Conservation (phyloP, 2,888 invertebrate genomes). For the Pardosa pseudoannulata region DNA sequence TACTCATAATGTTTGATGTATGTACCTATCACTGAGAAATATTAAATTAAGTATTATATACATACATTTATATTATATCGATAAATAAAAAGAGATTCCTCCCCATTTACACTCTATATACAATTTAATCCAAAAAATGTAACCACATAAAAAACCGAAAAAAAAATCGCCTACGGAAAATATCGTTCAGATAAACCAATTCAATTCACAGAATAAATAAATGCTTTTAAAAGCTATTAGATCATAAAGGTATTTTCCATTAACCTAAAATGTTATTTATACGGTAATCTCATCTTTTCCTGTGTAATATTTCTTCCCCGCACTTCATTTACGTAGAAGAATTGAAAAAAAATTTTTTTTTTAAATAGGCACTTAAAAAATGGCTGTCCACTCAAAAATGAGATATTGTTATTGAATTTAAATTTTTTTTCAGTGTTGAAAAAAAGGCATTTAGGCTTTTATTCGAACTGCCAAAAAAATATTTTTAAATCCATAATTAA, state of each 20-base stretch:
- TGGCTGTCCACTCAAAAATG: background rate
- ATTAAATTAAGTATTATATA: too few relatives aligned
- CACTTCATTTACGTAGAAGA: background rate
- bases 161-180: too few relatives aligned
- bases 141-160: too few relatives aligned
- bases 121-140: too few relatives aligned
- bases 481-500: background rate
- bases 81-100: too few relatives aligned
- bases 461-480: background rate
- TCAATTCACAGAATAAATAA: background rate
- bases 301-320: background rate
- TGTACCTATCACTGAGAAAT: too few relatives aligned
- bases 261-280: slow-evolving; percentile 1
- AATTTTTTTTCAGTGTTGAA: background rate
- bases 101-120: too few relatives aligned
- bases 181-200: background rate
- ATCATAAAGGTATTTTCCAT: background rate
- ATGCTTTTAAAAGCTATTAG: slow-evolving; percentile 17
- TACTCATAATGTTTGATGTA: too few relatives aligned
- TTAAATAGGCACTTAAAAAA: background rate
- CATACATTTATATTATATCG: too few relatives aligned
- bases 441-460: background rate
- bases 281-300: background rate
- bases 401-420: background rate
- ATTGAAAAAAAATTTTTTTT: too few relatives aligned